These are phyloP conservation scores for Xanthia togata DNA, from an alignment of 2,888 invertebrate species.

Conservation along the genomic window DNA sequence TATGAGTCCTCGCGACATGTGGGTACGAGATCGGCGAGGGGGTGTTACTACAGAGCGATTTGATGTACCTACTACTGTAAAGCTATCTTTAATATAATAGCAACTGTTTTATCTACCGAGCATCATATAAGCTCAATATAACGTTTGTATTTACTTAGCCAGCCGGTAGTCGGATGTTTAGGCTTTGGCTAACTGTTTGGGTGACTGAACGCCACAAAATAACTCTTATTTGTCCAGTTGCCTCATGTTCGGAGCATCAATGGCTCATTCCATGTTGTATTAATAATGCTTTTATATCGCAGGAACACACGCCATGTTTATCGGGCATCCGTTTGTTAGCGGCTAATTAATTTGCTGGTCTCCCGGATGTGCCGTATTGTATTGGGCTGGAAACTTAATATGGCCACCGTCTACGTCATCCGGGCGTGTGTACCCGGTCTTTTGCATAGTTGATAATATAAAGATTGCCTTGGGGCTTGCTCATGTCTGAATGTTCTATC, in stretches of 20 bases:
- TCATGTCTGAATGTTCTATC: conserved; percentile 6
- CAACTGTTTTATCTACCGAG: conserved; percentile 29
- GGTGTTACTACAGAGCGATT: conserved; percentile 3
- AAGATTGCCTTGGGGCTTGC: conserved; percentile 1
- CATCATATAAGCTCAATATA: conserved; percentile 36
- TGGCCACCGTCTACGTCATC: conserved; percentile 56
- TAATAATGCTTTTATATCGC: conserved; percentile 63
- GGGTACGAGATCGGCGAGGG: background rate
- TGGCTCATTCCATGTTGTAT: conserved; percentile 22
- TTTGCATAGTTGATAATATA: conserved; percentile 1
- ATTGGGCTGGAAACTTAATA: conserved; percentile 62
- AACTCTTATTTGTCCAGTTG: conserved; percentile 41
- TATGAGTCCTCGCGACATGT: conserved; percentile 11
- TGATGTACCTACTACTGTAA: background rate
- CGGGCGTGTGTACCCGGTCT: background rate
- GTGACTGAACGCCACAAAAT: conserved; percentile 51
- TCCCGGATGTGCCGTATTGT: conserved; percentile 69
- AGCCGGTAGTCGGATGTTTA: conserved; percentile 41
- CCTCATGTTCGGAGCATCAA: conserved; percentile 26
- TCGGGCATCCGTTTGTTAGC: conserved; percentile 71
- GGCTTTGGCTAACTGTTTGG: conserved; percentile 21
- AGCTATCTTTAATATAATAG: background rate
- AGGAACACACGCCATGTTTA: conserved; percentile 73
- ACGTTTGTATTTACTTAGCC: conserved; percentile 49
- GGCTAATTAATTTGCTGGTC: conserved; percentile 72